Conservation (phyloP, 2,113 vertebrate species). For the Coreoperca whiteheadi region DNA sequence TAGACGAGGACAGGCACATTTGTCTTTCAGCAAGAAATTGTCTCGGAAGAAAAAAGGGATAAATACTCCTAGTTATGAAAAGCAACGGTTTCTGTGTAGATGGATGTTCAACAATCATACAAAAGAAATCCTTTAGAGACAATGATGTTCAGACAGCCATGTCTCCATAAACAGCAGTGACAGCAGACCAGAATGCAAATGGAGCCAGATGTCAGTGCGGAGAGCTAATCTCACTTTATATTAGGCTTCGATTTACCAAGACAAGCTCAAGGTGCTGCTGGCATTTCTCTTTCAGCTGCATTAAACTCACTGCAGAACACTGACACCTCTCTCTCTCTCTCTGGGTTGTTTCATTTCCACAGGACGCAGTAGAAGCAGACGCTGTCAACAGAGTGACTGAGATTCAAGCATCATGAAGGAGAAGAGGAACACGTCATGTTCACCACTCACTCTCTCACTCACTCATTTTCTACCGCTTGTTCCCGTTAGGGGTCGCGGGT, state of each 20-base stretch:
- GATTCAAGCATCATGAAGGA: neutral
- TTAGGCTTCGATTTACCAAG: neutral
- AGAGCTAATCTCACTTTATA: neutral
- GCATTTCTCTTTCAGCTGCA: neutral
- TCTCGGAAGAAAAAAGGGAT: neutral
- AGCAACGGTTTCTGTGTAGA: neutral
- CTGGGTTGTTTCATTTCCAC: neutral
- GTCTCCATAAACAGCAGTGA: no score
- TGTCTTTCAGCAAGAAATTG: neutral
- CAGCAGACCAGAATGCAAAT: no score
- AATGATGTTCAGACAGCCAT: no score
- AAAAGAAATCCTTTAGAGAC: no score
- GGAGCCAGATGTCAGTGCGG: neutral
- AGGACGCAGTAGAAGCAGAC: neutral
- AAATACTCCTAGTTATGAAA: neutral
- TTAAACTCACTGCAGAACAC: conserved; percentile 1
- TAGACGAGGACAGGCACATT: neutral
- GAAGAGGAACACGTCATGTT: neutral
- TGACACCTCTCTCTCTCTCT: neutral
- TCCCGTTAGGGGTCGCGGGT: no score
- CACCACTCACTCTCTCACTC: no score
- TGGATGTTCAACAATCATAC: no score
- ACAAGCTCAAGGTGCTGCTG: neutral
- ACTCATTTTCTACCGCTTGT: no score
- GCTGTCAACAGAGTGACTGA: neutral